These are phyloP conservation scores for Zaprionus ornatus DNA, from an alignment of 1,140 invertebrate genomes.

Conservation along the genomic window DNA sequence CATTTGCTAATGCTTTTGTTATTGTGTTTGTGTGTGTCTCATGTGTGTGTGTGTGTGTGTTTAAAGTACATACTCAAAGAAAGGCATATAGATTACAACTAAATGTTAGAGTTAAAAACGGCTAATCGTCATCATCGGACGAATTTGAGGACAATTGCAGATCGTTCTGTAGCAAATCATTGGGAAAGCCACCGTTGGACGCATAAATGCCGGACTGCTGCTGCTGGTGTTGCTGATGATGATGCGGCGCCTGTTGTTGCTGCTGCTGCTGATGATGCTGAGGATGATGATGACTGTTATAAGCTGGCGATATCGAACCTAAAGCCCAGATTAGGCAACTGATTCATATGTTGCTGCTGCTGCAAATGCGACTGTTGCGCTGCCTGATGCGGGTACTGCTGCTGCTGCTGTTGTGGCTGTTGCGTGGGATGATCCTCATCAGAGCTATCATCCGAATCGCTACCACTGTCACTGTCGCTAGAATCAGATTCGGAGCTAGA, in stretches of 20 bases:
- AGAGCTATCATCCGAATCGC: constrained; percentile 82
- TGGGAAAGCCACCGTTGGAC: constrained; percentile 84
- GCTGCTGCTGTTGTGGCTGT: constrained; percentile 14
- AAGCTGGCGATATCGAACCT: constrained; percentile 67
- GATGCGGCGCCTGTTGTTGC: constrained; percentile 41
- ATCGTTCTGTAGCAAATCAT: constrained; percentile 88
- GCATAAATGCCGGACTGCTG: constrained; percentile 71
- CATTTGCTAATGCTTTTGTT: constrained; percentile 29
- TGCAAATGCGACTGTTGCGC: constrained; percentile 40
- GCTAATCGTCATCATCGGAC: constrained; percentile 81
- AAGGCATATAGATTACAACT: constrained; percentile 45
- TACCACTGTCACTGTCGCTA: constrained; percentile 84
- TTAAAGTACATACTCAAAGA: constrained; percentile 38
- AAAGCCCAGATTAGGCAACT: constrained; percentile 53
- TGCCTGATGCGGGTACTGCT: not conserved
- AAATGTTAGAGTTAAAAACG: constrained; percentile 41
- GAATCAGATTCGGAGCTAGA: constrained; percentile 83
- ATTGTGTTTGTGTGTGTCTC: constrained; percentile 4
- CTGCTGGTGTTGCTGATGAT: constrained; percentile 66
- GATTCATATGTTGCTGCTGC: constrained; percentile 52
- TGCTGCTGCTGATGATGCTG: constrained; percentile 61
- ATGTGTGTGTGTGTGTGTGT: constrained; percentile 9
- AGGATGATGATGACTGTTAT: constrained; percentile 64
- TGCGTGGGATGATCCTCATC: constrained; percentile 60
- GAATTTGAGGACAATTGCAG: constrained; percentile 86